Evolutionary conservation across 2,888 invertebrate species (phyloP).

Genomic region (Hydropsyche betteni): DNA sequence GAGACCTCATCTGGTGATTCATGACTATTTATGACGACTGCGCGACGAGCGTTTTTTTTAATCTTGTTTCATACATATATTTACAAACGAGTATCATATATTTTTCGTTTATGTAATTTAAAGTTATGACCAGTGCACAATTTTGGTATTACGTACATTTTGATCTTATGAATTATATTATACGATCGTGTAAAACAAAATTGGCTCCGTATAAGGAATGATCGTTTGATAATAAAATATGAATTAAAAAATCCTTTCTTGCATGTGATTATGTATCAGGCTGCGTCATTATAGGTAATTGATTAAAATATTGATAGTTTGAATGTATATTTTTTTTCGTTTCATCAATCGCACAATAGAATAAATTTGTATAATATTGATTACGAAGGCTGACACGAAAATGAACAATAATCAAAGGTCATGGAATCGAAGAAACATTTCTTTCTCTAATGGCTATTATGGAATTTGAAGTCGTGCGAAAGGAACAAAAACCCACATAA

Average conservation of each 20-base stretch:
- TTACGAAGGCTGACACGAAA: too few species aligned
- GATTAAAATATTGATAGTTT: constrained; percentile 28
- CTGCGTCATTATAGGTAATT: constrained; percentile 28
- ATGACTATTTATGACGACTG: constrained; percentile 38
- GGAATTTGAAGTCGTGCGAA: too few species aligned
- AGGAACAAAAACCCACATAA: not conserved
- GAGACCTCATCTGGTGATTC: constrained; percentile 39
- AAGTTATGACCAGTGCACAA: not conserved
- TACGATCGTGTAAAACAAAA: constrained; percentile 5
- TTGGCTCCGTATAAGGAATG: constrained; percentile 6
- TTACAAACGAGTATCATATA: too few species aligned
- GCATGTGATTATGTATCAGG: constrained; percentile 1
- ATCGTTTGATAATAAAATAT: constrained; percentile 8
- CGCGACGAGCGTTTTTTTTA: not conserved
- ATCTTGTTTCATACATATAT: too few species aligned
- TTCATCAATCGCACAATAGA: too few species aligned
- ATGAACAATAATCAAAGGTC: too few species aligned
- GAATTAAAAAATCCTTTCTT: constrained; percentile 4
- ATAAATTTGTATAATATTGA: too few species aligned
- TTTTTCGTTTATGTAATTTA: not conserved
- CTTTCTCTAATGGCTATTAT: too few species aligned
- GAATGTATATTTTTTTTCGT: not conserved
- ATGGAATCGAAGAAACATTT: too few species aligned
- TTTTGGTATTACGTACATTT: not conserved
- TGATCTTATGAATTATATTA: too few species aligned